Evolutionary conservation across 2,888 invertebrate genomes (phyloP).

Genomic region (Ormyrus nitidulus): DNA sequence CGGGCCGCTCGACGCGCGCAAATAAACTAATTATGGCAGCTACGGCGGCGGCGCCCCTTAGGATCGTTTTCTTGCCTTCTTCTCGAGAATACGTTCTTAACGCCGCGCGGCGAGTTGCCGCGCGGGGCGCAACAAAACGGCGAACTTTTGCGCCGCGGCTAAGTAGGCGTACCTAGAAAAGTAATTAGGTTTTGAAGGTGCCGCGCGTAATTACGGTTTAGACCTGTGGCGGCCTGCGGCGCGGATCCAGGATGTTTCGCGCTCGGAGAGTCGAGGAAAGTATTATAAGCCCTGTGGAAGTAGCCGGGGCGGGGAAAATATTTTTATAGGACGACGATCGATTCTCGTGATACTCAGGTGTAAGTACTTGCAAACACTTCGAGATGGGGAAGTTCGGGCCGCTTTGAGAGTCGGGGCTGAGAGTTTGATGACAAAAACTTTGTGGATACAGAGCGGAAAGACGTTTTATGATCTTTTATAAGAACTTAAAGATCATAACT

Average conservation of each 20-base stretch:
- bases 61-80: neutral
- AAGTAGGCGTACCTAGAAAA: slow-evolving; percentile 60
- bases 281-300: too few species aligned
- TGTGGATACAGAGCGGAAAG: slow-evolving; percentile 16
- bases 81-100: too few species aligned
- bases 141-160: slow-evolving; percentile 41
- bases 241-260: too few species aligned
- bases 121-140: neutral
- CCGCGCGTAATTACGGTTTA: slow-evolving; percentile 63
- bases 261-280: too few species aligned
- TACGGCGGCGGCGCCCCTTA: slow-evolving; percentile 55
- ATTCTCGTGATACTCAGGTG: slow-evolving; percentile 22
- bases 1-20: slow-evolving; percentile 21
- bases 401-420: neutral
- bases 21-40: slow-evolving; percentile 67
- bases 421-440: slow-evolving; percentile 48
- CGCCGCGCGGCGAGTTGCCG: slow-evolving; percentile 11
- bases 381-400: slow-evolving; percentile 14
- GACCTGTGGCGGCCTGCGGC: neutral
- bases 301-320: slow-evolving; percentile 18
- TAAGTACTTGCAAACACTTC: slow-evolving; percentile 44
- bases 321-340: slow-evolving; percentile 42
- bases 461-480: slow-evolving; percentile 24
- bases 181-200: slow-evolving; percentile 66
- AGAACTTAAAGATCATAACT: slow-evolving; percentile 32